Conservation (phyloP, 2,888 invertebrate species). For the Agonopterix heracliana region DNA sequence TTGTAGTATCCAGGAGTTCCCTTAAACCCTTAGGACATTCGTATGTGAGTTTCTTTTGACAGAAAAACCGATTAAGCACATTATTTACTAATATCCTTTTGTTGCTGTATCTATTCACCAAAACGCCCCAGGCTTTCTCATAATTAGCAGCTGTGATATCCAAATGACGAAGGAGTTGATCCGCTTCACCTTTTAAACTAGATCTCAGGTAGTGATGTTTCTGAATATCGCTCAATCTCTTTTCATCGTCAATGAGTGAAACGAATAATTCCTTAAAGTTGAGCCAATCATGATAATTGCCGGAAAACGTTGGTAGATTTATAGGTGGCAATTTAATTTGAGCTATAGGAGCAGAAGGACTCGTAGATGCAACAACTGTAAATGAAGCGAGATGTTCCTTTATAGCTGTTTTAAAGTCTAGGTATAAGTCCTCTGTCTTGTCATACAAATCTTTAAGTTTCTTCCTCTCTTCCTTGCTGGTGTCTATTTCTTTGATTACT, state of each 20-base stretch:
- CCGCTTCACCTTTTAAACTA: constrained; percentile 14
- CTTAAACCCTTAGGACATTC: constrained; percentile 17
- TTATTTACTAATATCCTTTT: constrained; percentile 14
- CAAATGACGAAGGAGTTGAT: constrained; percentile 11
- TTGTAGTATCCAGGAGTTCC: constrained; percentile 21
- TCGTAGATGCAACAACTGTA: too few species aligned
- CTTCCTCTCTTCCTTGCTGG: too few species aligned
- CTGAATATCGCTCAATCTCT: constrained; percentile 9
- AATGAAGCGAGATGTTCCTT: too few species aligned
- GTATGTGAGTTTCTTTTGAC: constrained; percentile 13
- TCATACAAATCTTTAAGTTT: too few species aligned
- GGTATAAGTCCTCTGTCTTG: too few species aligned
- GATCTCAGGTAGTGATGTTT: constrained; percentile 4
- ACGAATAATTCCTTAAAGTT: constrained; percentile 13
- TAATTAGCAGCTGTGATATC: constrained; percentile 15
- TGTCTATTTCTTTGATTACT: too few species aligned
- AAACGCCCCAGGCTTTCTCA: constrained; percentile 15
- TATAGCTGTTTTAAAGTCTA: too few species aligned
- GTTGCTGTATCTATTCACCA: constrained; percentile 16
- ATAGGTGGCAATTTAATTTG: constrained; percentile 9
- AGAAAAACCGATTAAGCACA: constrained; percentile 17
- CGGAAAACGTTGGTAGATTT: constrained; percentile 9
- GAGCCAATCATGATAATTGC: constrained; percentile 13
- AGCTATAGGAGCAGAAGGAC: too few species aligned
- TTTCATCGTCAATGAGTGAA: constrained; percentile 12